phyloP scores from a whole-genome alignment of 2,888 invertebrate genomes.

The Aradus depressus region DNA sequence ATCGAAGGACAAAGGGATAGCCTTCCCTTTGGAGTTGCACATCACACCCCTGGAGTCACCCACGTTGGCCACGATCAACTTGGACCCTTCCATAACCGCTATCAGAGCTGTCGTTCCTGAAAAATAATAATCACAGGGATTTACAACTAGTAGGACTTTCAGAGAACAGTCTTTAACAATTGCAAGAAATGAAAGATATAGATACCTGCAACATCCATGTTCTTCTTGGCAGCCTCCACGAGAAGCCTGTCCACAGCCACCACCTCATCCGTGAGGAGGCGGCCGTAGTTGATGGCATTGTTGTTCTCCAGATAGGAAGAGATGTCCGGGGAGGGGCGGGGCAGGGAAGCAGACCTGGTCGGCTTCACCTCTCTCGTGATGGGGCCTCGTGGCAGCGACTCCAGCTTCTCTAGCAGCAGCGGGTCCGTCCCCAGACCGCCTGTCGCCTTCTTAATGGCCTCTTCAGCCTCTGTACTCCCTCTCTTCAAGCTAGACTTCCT shows the following conservation, averaged over 20 bases:
- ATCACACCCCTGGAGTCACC: conserved; percentile 94
- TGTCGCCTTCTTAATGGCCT: conserved; percentile 46
- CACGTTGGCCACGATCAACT: conserved; percentile 86
- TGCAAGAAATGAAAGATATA: background rate
- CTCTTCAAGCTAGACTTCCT: conserved; percentile 55
- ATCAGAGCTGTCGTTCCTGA: conserved; percentile 85
- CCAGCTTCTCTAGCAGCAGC: conserved; percentile 52
- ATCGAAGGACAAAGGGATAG: conserved; percentile 86
- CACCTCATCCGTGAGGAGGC: conserved; percentile 75
- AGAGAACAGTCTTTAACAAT: background rate
- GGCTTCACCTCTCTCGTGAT: conserved; percentile 52
- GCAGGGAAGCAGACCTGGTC: conserved; percentile 37
- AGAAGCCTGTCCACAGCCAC: conserved; percentile 70
- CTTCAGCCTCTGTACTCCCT: conserved; percentile 34
- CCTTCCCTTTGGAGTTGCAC: conserved; percentile 81
- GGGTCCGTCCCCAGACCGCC: conserved; percentile 56
- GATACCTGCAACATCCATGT: conserved; percentile 48
- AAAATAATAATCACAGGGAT: conserved; percentile 23
- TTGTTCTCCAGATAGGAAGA: conserved; percentile 51
- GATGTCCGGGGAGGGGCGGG: conserved; percentile 40
- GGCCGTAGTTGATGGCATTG: conserved; percentile 67
- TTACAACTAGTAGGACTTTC: background rate
- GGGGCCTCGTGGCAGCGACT: conserved; percentile 44
- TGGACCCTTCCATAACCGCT: conserved; percentile 70
- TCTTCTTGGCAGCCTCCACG: conserved; percentile 70